phyloP scores from a whole-genome alignment of 2,888 invertebrate genomes.

The Baronia brevicornis region DNA sequence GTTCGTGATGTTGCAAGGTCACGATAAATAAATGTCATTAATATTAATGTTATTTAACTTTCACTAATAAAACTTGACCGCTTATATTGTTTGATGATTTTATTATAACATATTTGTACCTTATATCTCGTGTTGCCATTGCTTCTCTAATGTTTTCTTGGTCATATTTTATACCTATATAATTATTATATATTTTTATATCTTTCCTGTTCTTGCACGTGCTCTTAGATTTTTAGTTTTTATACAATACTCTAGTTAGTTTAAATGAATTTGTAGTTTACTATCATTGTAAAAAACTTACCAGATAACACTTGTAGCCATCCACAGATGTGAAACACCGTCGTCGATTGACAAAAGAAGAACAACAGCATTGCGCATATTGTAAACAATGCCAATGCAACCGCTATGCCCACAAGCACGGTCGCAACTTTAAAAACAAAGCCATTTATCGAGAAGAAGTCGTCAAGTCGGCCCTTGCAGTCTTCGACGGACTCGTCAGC shows the following conservation, averaged over 20 bases:
- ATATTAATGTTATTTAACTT: no score
- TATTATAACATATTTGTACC: no score
- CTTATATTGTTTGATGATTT: no score
- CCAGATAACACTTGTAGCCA: conserved; percentile 98
- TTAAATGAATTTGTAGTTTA: not conserved
- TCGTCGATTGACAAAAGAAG: conserved; percentile 93
- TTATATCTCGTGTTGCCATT: no score
- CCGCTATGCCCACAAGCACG: conserved; percentile 90
- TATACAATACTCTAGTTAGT: not conserved
- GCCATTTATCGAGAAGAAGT: conserved; percentile 87
- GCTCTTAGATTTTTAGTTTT: no score
- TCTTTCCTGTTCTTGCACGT: no score
- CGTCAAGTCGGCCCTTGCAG: conserved; percentile 89
- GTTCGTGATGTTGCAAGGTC: no score
- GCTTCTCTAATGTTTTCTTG: no score
- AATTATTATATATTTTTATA: no score
- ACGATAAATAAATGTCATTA: no score
- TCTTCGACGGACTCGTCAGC: conserved; percentile 85
- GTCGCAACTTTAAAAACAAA: conserved; percentile 91
- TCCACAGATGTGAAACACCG: conserved; percentile 94
- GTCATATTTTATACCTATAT: no score
- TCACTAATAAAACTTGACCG: no score
- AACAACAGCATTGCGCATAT: conserved; percentile 93
- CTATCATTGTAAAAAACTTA: conserved; percentile 60
- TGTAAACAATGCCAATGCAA: conserved; percentile 88